Evolutionary conservation across 1,140 invertebrate genomes (phyloP).

Genomic region (Heterodera carotae): DNA sequence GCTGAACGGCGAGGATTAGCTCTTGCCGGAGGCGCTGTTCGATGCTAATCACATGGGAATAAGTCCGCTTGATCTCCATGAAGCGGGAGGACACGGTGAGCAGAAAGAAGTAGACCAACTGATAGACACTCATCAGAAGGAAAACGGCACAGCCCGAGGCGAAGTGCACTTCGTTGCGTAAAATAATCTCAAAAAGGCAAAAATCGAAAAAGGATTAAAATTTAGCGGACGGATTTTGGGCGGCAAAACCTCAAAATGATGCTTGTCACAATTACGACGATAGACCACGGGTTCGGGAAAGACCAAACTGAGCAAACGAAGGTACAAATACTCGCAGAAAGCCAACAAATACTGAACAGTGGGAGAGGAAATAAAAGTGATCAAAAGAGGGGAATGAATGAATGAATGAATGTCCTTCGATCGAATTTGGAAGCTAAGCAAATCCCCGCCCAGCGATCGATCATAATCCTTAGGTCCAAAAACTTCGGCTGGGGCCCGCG

Average conservation of each 20-base stretch:
- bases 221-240: neutral
- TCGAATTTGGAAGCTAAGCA: too few relatives aligned
- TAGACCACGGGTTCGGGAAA: constrained; percentile 49
- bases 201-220: neutral
- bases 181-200: constrained; percentile 25
- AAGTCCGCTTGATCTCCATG: constrained; percentile 43
- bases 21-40: constrained; percentile 47
- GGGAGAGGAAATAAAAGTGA: too few relatives aligned
- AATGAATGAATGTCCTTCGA: constrained; percentile 10
- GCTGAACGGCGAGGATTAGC: constrained; percentile 48
- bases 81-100: constrained; percentile 46
- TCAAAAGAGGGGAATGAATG: neutral
- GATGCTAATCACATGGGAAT: constrained; percentile 40
- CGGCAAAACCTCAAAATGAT: constrained; percentile 36
- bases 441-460: too few relatives aligned
- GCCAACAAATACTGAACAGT: constrained; percentile 55
- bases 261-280: constrained; percentile 47
- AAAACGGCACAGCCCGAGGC: constrained; percentile 44
- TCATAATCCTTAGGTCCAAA: too few relatives aligned
- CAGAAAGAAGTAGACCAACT: constrained; percentile 52
- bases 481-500: too few relatives aligned
- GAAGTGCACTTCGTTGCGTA: constrained; percentile 49
- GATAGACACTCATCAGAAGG: constrained; percentile 44
- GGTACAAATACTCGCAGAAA: constrained; percentile 46
- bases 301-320: constrained; percentile 48